A percentile compares a stretch with the other conserved stretches of the same genome.
Evolutionary conservation across 2,797 vertebrate genomes (phyloP).

Genomic region (Alcedo atthis): DNA sequence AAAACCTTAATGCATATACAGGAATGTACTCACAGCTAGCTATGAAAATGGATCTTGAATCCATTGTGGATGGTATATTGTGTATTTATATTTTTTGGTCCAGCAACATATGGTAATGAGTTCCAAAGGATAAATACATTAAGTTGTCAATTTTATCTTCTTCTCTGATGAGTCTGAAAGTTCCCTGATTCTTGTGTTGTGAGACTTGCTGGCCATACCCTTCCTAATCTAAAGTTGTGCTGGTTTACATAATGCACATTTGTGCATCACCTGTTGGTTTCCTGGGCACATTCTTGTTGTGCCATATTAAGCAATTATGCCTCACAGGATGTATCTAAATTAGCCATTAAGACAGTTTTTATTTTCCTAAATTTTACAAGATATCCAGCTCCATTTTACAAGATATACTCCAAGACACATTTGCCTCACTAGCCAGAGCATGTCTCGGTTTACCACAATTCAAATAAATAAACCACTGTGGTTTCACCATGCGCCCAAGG

Average conservation of each 20-base stretch:
- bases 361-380: not conserved
- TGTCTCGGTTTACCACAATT: not conserved
- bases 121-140: not conserved
- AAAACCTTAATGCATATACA: not conserved
- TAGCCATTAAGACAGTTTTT: not conserved
- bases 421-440: not conserved
- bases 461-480: not conserved
- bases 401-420: not conserved
- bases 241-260: not conserved
- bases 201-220: not conserved
- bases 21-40: not conserved
- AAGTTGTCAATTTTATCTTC: not conserved
- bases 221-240: not conserved
- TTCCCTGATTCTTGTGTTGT: not conserved
- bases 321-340: not conserved
- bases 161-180: not conserved
- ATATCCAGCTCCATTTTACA: not conserved
- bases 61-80: no score
- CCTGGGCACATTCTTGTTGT: not conserved
- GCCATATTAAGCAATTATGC: not conserved
- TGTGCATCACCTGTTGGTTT: not conserved
- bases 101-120: not conserved
- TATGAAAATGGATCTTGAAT: not conserved
- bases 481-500: not conserved
- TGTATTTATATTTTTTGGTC: not conserved